These are phyloP conservation scores for Aleiodes sp. DNA, from an alignment of 1,140 invertebrate species.

Conservation along the genomic window DNA sequence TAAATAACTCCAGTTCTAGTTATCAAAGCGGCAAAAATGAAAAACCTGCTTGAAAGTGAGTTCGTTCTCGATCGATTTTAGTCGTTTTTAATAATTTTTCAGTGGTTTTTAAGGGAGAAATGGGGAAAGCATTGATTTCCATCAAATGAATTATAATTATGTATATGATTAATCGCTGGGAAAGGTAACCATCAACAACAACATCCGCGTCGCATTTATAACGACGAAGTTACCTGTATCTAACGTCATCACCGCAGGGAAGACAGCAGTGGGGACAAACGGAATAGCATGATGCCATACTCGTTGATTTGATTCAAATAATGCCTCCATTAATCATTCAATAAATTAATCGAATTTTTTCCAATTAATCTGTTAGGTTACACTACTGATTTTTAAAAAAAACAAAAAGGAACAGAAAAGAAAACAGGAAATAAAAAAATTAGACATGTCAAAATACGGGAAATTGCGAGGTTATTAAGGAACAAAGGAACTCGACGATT, in stretches of 20 bases:
- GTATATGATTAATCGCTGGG: too few relatives aligned
- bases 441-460: neutral
- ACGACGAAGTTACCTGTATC: conserved; percentile 44
- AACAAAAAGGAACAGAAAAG: too few relatives aligned
- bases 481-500: conserved; percentile 20
- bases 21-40: too few relatives aligned
- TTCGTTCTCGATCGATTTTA: too few relatives aligned
- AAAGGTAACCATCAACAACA: too few relatives aligned
- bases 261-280: conserved; percentile 38
- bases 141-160: too few relatives aligned
- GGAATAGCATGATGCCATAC: conserved; percentile 35
- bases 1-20: too few relatives aligned
- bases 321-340: neutral
- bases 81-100: too few relatives aligned
- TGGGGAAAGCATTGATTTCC: too few relatives aligned
- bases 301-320: neutral
- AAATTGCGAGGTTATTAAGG: neutral
- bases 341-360: neutral
- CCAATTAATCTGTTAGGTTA: neutral
- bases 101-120: too few relatives aligned
- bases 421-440: neutral
- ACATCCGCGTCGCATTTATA: too few relatives aligned
- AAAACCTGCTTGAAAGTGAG: too few relatives aligned
- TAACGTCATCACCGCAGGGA: conserved; percentile 40
- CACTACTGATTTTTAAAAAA: neutral